A percentile compares a stretch with the other conserved stretches of the same genome.
These are phyloP conservation scores for Drosophila percnosoma DNA, from an alignment of 2,888 invertebrate species.

Conservation along the genomic window DNA sequence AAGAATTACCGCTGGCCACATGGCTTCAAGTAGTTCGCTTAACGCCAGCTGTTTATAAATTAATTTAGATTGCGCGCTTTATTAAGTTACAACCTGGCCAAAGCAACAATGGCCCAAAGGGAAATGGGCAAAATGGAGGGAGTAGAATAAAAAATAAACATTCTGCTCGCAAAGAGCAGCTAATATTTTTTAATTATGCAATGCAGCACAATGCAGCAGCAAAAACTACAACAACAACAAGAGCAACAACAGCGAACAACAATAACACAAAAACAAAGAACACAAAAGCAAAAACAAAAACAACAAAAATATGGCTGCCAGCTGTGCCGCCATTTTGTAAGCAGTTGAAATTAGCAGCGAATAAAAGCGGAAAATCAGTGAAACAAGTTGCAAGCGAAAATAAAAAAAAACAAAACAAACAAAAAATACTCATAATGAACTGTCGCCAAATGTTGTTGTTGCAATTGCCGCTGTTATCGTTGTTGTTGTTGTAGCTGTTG, in stretches of 20 bases:
- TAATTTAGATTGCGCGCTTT: conserved; percentile 52
- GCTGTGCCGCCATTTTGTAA: conserved; percentile 74
- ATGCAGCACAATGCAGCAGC: conserved; percentile 37
- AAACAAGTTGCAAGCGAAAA: conserved; percentile 24
- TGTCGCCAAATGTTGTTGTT: conserved; percentile 58
- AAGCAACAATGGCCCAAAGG: conserved; percentile 15
- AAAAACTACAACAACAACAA: conserved; percentile 5
- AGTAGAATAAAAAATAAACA: conserved; percentile 51
- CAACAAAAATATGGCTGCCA: conserved; percentile 64
- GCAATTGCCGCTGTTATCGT: conserved; percentile 11
- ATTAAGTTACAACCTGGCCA: conserved; percentile 47
- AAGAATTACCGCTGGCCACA: not conserved
- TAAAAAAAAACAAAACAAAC: not conserved
- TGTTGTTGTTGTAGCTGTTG: conserved; percentile 11
- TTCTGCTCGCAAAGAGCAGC: conserved; percentile 61
- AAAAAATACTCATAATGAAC: conserved; percentile 36
- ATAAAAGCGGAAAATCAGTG: conserved; percentile 31
- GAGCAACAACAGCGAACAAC: not conserved
- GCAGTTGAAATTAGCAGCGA: conserved; percentile 67
- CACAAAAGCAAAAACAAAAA: conserved; percentile 17
- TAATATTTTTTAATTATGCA: conserved; percentile 75
- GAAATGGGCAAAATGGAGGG: not conserved
- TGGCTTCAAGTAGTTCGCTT: conserved; percentile 1
- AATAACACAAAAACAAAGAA: conserved; percentile 7
- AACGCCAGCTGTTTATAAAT: conserved; percentile 48